Evolutionary conservation across 1,140 invertebrate species (phyloP).

Genomic region (Bemisia tabaci): DNA sequence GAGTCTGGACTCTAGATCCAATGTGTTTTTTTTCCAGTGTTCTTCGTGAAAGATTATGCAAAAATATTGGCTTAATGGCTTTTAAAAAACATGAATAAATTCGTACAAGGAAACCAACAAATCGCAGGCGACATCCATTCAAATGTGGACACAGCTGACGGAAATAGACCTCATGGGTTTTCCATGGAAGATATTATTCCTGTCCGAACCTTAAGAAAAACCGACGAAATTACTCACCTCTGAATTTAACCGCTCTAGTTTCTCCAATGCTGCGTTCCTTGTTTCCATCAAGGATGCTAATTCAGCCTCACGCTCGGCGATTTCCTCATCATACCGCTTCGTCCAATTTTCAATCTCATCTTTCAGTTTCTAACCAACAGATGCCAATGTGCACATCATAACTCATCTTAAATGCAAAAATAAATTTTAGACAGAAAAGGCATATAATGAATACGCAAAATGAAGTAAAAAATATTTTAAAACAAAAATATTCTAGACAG

Average conservation of each 20-base stretch:
- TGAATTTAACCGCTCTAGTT: conserved; percentile 7
- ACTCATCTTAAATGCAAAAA: neutral
- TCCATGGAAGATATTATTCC: neutral
- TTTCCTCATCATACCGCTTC: conserved; percentile 8
- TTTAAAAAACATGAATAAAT: neutral
- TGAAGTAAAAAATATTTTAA: neutral
- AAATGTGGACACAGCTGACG: too few species aligned
- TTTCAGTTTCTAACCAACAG: conserved; percentile 28
- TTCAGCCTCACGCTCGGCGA: conserved; percentile 3
- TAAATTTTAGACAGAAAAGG: neutral
- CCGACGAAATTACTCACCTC: conserved; percentile 7
- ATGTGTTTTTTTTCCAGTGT: too few species aligned
- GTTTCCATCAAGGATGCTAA: neutral
- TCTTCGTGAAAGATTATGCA: too few species aligned
- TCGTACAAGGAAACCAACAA: neutral
- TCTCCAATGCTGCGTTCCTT: conserved; percentile 3
- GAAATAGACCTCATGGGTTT: too few species aligned
- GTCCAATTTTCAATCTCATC: conserved; percentile 15
- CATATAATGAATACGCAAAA: neutral
- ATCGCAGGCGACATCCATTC: neutral
- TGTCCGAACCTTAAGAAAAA: neutral
- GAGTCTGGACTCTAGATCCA: too few species aligned
- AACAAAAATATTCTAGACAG: neutral
- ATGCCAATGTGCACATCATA: conserved; percentile 23
- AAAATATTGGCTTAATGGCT: neutral